phyloP scores from a whole-genome alignment of 2,113 vertebrate genomes.

The Rhinopomastus cyanomelas region DNA sequence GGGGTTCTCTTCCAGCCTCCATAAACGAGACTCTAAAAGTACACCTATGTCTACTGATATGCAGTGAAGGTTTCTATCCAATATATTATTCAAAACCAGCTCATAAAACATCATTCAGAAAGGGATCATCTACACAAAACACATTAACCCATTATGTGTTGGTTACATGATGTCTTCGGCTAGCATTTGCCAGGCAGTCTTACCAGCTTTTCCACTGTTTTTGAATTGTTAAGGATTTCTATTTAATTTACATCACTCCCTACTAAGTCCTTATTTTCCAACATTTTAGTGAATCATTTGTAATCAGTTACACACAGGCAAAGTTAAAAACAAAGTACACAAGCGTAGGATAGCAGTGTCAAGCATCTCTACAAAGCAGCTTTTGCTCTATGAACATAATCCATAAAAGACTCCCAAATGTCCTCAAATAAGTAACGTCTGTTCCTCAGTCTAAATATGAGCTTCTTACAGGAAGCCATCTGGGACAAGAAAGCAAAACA shows the following conservation, averaged over 20 bases:
- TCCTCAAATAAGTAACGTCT: constrained; percentile 45
- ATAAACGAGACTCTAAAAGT: neutral
- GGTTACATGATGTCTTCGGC: neutral
- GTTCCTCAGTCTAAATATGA: constrained; percentile 35
- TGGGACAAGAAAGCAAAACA: constrained; percentile 21
- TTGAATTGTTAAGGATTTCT: neutral
- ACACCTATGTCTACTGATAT: neutral
- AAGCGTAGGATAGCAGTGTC: neutral
- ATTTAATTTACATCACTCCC: neutral
- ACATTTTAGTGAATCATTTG: neutral
- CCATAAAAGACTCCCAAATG: constrained; percentile 27
- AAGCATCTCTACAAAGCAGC: neutral
- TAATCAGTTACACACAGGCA: neutral
- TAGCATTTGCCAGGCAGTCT: neutral
- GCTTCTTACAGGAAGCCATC: constrained; percentile 42
- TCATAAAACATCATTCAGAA: neutral
- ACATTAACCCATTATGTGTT: neutral
- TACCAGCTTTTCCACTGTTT: neutral
- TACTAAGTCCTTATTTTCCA: neutral
- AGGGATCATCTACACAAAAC: neutral
- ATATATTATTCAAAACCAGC: neutral
- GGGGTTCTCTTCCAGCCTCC: too few species aligned
- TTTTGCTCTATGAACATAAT: constrained; percentile 5
- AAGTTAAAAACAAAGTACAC: constrained; percentile 5
- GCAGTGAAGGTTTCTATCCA: neutral